These are phyloP conservation scores for Schizothorax lantsangensis DNA, from an alignment of 2,797 vertebrate genomes.

Conservation along the genomic window DNA sequence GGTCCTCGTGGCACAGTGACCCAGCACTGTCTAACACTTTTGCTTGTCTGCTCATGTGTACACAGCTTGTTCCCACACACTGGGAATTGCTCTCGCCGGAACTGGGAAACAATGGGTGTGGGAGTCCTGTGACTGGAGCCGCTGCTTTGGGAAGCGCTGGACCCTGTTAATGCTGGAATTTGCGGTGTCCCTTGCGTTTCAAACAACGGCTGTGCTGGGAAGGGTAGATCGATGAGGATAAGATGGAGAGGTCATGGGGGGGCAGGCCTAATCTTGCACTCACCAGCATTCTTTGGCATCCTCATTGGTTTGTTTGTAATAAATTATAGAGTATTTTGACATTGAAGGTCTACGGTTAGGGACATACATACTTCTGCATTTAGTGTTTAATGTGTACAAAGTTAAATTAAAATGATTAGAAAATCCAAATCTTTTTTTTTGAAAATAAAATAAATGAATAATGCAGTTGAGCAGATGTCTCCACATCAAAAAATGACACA, in stretches of 20 bases:
- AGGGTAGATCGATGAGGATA: conserved; percentile 49
- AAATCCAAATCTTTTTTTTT: background rate
- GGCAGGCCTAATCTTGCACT: conserved; percentile 38
- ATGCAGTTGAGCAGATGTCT: background rate
- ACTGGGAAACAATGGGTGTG: conserved; percentile 65
- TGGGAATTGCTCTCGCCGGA: conserved; percentile 66
- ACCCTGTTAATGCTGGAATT: conserved; percentile 69
- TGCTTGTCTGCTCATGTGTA: conserved; percentile 55
- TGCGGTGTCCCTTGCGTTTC: conserved; percentile 69
- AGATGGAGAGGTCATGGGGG: conserved; percentile 29
- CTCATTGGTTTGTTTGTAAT: conserved; percentile 22
- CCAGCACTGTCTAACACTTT: conserved; percentile 62
- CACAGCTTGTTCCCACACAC: conserved; percentile 68
- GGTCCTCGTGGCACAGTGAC: conserved; percentile 64
- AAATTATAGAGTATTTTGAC: conserved; percentile 13
- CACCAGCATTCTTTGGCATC: conserved; percentile 43
- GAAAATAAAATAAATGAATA: background rate
- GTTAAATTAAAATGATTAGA: background rate
- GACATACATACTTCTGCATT: background rate
- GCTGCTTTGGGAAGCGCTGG: conserved; percentile 65
- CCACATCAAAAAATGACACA: background rate
- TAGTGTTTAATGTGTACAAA: background rate
- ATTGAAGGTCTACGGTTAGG: background rate
- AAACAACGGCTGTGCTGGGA: conserved; percentile 69
- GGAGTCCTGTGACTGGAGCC: conserved; percentile 54